Evolutionary conservation across 2,888 invertebrate species (phyloP).

Genomic region (Lithophane leautieri): DNA sequence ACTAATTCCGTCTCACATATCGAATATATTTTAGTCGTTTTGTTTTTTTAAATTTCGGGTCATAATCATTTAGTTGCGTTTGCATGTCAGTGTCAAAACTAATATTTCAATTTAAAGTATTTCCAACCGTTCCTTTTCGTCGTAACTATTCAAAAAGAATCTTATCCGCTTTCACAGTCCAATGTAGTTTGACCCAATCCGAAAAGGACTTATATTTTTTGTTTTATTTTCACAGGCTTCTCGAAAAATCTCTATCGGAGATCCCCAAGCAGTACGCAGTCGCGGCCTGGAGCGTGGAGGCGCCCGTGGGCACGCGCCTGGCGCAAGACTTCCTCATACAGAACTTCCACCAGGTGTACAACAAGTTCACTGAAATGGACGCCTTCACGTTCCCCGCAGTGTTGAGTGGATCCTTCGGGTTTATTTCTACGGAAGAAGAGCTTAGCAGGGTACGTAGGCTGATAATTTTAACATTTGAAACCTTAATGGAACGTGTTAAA

Average conservation of each 20-base stretch:
- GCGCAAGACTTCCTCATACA: slow-evolving; percentile 94
- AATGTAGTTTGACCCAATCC: not conserved
- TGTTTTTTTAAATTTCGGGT: no score
- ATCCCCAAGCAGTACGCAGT: slow-evolving; percentile 86
- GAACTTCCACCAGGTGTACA: slow-evolving; percentile 92
- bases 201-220: not conserved
- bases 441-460: slow-evolving; percentile 76
- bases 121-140: not conserved
- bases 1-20: not conserved
- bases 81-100: not conserved
- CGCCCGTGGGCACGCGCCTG: slow-evolving; percentile 89
- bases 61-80: not conserved
- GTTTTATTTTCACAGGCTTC: slow-evolving; percentile 71
- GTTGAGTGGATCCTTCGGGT: slow-evolving; percentile 82
- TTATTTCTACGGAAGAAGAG: slow-evolving; percentile 78
- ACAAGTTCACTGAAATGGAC: slow-evolving; percentile 80
- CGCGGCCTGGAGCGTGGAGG: slow-evolving; percentile 82
- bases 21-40: not conserved
- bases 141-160: no score
- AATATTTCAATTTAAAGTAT: not conserved
- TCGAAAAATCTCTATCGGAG: slow-evolving; percentile 81
- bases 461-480: no score
- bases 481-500: no score
- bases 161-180: no score
- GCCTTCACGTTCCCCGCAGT: slow-evolving; percentile 83